phyloP scores from a whole-genome alignment of 2,888 invertebrate genomes.

The Drosophila multiciliata region DNA sequence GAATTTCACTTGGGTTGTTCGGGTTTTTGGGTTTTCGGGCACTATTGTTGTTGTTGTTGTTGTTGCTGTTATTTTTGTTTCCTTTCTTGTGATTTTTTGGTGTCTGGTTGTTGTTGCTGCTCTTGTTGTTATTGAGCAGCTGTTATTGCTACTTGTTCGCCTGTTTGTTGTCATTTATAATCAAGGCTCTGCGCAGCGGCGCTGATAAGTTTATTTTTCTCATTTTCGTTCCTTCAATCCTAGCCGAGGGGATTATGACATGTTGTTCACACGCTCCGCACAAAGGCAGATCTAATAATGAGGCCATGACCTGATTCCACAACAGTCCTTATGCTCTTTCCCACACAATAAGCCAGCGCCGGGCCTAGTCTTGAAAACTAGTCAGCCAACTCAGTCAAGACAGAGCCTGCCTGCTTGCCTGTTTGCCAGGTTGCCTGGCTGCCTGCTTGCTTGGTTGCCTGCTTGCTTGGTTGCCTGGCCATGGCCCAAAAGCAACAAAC shows the following conservation, averaged over 20 bases:
- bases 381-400: constrained; percentile 52
- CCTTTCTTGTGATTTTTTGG: constrained; percentile 62
- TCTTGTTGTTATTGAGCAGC: constrained; percentile 58
- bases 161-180: constrained; percentile 78
- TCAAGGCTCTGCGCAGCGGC: constrained; percentile 71
- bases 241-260: constrained; percentile 71
- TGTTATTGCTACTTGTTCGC: constrained; percentile 75
- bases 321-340: constrained; percentile 58
- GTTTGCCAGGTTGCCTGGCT: constrained; percentile 14
- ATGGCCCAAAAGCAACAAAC: constrained; percentile 68
- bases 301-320: constrained; percentile 74
- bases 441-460: constrained; percentile 30
- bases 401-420: constrained; percentile 13
- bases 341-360: constrained; percentile 47
- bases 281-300: constrained; percentile 72
- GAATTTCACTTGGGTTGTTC: constrained; percentile 77
- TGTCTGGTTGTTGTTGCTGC: constrained; percentile 48
- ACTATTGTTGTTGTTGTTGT: constrained; percentile 52
- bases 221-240: constrained; percentile 32
- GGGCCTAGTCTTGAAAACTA: constrained; percentile 57
- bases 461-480: constrained; percentile 31
- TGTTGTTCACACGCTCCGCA: constrained; percentile 72
- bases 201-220: constrained; percentile 73
- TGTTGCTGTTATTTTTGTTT: constrained; percentile 60
- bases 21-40: constrained; percentile 62